Percentiles rank a stretch among this genome's conserved stretches.
These are phyloP conservation scores for Bufo bufo DNA, from an alignment of 2,113 vertebrate genomes.

Conservation along the genomic window DNA sequence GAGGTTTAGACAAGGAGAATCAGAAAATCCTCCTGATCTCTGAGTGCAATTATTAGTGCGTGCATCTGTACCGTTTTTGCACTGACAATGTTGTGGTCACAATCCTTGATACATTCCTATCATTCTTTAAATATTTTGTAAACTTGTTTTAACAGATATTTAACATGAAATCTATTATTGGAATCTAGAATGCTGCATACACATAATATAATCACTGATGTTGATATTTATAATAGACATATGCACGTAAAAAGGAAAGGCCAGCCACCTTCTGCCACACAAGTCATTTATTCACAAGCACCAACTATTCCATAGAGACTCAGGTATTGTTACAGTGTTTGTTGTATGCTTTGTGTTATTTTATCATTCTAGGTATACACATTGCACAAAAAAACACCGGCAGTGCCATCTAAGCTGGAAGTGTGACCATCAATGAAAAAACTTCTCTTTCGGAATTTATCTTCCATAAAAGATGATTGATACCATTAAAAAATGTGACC, in stretches of 20 bases:
- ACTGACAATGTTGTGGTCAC: conserved; percentile 27
- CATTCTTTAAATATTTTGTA: conserved; percentile 37
- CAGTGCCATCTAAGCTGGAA: too few relatives aligned
- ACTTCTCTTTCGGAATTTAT: too few relatives aligned
- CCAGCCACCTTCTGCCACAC: neutral
- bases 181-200: neutral
- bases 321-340: too few relatives aligned
- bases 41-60: conserved; percentile 43
- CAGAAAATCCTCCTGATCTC: conserved; percentile 17
- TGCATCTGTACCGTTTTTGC: conserved; percentile 30
- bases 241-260: neutral
- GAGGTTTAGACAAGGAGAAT: neutral
- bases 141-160: conserved; percentile 55
- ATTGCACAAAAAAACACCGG: too few relatives aligned
- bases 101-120: conserved; percentile 29
- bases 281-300: neutral
- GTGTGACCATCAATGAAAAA: too few relatives aligned
- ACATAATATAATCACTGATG: neutral
- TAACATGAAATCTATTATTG: conserved; percentile 29
- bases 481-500: too few relatives aligned
- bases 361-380: too few relatives aligned
- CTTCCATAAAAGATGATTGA: too few relatives aligned
- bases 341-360: too few relatives aligned
- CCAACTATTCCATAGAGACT: too few relatives aligned
- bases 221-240: neutral